Base-by-base conservation (phyloP, 2,888 invertebrate species). In the Leucophenga montana region DNA sequence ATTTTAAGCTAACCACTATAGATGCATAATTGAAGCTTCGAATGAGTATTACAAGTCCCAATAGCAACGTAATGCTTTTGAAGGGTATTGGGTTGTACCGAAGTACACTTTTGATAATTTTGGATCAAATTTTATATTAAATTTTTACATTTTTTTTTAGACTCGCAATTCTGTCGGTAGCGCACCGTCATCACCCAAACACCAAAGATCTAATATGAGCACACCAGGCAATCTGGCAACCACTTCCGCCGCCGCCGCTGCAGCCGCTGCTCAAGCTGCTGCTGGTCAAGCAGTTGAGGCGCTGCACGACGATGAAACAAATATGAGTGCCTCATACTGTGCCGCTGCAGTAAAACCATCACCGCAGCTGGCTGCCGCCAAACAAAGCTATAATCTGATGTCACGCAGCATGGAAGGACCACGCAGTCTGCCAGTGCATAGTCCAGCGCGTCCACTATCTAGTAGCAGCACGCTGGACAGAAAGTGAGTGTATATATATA, bases 371-470 rank as follows among this genome's bases (percentile, higher is more conserved):
- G 16, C 67, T 22, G 71, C 76, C 64, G 77, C 77, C 65, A 85
- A 84, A 69, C 88, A 83, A 69, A 79, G 87, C 70, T 86, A 86
- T 78, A 85, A 87, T 71, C 78, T 86, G 82, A 91, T 92, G 90
- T 91, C 92, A 71, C 91, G 92, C 79, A 91, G 91, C 85, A 91
- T 91, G 80, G 92, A 92, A 80, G 92, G 91, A 57, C 90, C 91
- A 22, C 89, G 90, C 68, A 91, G 91, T 78, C 88, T 91, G 77
- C 91, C 91, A 16, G 88, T 87, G 66, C 86, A 89, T 66, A 89
- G 89, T 77, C 89, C 89, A 39, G 88, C 88, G 66, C 75, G 89
- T 65, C 85, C 88, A 66, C 85, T 88, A 70, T 89, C 89, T 22
- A 89, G 88, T 73, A 88, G 90, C 73, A 89, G 90, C 71, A 90